phyloP scores from a whole-genome alignment of 2,888 invertebrate genomes.

The Cordilura impudica region DNA sequence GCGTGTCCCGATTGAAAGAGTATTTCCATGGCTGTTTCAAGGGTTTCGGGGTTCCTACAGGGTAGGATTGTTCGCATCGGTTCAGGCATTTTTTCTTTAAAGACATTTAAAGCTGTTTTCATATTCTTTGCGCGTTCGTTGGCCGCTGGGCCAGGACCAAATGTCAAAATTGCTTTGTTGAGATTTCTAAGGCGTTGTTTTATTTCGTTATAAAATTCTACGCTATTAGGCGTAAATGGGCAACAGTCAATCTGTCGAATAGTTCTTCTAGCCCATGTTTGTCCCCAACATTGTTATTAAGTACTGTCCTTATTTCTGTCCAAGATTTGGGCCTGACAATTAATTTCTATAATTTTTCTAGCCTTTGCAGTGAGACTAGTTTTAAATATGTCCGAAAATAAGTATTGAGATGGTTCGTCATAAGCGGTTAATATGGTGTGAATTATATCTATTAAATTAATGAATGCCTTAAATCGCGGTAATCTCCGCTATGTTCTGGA shows the following conservation, averaged over 20 bases:
- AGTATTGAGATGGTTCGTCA: constrained; percentile 48
- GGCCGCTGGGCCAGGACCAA: constrained; percentile 22
- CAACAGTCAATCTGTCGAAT: constrained; percentile 30
- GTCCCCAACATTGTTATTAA: not conserved
- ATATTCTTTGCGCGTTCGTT: not conserved
- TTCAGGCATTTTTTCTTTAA: no score
- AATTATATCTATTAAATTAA: constrained; percentile 44
- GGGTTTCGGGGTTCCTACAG: not conserved
- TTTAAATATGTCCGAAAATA: constrained; percentile 57
- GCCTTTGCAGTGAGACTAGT: constrained; percentile 48
- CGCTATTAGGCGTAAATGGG: constrained; percentile 31
- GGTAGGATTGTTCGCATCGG: constrained; percentile 36
- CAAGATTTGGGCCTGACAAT: constrained; percentile 36
- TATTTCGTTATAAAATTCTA: no score
- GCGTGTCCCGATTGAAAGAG: not conserved
- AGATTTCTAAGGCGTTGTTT: constrained; percentile 42
- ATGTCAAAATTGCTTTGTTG: constrained; percentile 46
- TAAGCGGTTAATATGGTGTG: constrained; percentile 25
- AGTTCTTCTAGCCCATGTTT: not conserved
- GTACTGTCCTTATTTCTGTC: not conserved
- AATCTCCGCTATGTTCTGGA: constrained; percentile 30
- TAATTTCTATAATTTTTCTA: constrained; percentile 56
- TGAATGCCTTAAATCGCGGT: constrained; percentile 15
- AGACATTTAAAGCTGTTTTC: not conserved
- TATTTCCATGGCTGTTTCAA: constrained; percentile 11